Base-by-base conservation (phyloP, 2,888 invertebrate species). In the Cephus pulcher region DNA sequence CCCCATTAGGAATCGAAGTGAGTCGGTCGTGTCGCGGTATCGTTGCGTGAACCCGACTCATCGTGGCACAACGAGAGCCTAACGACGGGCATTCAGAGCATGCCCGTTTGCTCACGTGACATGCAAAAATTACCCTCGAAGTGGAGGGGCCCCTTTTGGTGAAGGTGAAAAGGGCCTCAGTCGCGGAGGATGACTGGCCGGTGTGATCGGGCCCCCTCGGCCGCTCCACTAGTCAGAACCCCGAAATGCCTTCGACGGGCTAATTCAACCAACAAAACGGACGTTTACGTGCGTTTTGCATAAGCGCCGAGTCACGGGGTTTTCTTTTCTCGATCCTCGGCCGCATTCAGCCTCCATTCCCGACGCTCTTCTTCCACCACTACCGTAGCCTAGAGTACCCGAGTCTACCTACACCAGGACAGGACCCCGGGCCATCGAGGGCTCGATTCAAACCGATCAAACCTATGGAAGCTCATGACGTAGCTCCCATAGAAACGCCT, bases 101-200 rank as follows among this genome's bases (percentile, higher is more conserved):
- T 83, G 88, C 88, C 89, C 88, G 90, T 90, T 90, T 90, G 89
- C 86, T 87, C 90, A 89, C 89, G 90, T 90, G 90, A 90, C 89
- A 90, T 88, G 90, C 90, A 90, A 89, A 90, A 90, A 87, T 90
- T 86, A 88, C 89, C 89, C 89, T 89, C 81, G 74, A 76, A 80
- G 76, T 85, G 76, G 77, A 77, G 75, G 75, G 76, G 78, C 74
- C 34, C 74, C 74, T 75, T 80, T 56, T 56, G 23, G 56, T 56
- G 56, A 23, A 77, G 69, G 76, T 77, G 35, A 35, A 76, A 76
- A 78, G 74, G 70, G 80, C 79, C 82, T 75, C 69, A 76, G 68
- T 78, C 69, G 68, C 37, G 76, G 78, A 82, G 84, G 82, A 85
- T 87, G 88, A 87, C 86, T 84, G 81, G 85, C 77, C 78, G 82